Evolutionary conservation across 1,140 invertebrate species (phyloP).

Genomic region (Triops cancriformis): DNA sequence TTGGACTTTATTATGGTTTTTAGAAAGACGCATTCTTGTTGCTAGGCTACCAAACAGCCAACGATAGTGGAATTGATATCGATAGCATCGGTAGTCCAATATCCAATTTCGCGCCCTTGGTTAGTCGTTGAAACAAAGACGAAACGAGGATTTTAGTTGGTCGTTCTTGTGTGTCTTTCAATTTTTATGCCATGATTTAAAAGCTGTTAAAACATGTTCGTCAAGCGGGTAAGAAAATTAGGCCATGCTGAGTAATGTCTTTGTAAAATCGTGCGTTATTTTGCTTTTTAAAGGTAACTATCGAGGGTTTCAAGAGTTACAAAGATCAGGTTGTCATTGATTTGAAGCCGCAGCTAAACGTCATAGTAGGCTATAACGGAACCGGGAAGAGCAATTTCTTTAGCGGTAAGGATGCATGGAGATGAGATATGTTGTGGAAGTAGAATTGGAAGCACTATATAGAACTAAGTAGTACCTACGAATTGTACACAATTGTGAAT

Average conservation of each 20-base stretch:
- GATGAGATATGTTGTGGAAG: not conserved
- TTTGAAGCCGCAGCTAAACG: not conserved
- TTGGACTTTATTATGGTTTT: not conserved
- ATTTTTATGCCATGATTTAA: no score
- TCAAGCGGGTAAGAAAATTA: not conserved
- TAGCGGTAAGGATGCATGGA: not conserved
- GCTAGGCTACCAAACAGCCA: not conserved
- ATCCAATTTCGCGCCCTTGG: not conserved
- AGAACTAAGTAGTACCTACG: no score
- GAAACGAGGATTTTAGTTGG: no score
- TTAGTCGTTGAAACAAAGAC: not conserved
- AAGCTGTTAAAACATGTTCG: not conserved
- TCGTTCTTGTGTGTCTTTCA: no score
- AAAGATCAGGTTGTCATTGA: not conserved
- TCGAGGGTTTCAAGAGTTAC: not conserved
- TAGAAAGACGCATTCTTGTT: not conserved
- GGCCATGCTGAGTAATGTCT: not conserved
- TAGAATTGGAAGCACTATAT: no score
- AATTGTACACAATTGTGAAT: no score
- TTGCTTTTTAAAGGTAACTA: not conserved
- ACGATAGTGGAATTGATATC: not conserved
- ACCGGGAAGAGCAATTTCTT: not conserved
- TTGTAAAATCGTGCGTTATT: not conserved
- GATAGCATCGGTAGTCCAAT: not conserved
- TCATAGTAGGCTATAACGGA: not conserved